Evolutionary conservation across 2,797 vertebrate species (phyloP).

Genomic region (Syndactyla subalaris): DNA sequence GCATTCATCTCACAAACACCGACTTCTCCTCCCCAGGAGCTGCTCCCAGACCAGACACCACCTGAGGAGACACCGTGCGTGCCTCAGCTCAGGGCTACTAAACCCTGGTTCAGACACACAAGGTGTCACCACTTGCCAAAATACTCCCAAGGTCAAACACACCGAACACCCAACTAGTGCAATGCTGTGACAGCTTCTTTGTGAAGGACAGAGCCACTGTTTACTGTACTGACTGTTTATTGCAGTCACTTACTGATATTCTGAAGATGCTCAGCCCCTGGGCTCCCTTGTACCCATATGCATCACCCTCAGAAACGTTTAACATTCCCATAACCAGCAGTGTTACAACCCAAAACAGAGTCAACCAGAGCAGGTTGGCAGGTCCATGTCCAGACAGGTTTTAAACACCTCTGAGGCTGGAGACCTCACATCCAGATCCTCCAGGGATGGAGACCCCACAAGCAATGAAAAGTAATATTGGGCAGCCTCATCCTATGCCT

Average conservation of each 20-base stretch:
- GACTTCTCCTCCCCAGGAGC: background rate
- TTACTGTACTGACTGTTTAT: background rate
- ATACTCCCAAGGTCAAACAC: background rate
- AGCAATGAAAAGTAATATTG: background rate
- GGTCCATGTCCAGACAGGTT: fast-evolving
- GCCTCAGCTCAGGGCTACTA: background rate
- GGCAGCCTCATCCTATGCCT: background rate
- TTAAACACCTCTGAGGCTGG: background rate
- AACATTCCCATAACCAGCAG: background rate
- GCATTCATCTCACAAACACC: background rate
- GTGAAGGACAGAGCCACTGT: background rate
- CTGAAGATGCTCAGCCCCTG: background rate
- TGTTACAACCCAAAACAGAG: background rate
- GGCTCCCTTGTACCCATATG: background rate
- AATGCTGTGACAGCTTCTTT: background rate
- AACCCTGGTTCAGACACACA: background rate
- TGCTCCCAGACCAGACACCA: background rate
- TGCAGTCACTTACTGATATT: background rate
- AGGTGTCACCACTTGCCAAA: background rate
- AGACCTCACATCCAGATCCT: background rate
- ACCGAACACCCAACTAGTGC: background rate
- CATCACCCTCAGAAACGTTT: background rate
- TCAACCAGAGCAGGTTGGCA: background rate
- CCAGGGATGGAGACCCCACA: background rate
- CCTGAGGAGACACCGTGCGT: background rate